Conservation (phyloP, 2,113 vertebrate genomes). For the Indicator indicator region DNA sequence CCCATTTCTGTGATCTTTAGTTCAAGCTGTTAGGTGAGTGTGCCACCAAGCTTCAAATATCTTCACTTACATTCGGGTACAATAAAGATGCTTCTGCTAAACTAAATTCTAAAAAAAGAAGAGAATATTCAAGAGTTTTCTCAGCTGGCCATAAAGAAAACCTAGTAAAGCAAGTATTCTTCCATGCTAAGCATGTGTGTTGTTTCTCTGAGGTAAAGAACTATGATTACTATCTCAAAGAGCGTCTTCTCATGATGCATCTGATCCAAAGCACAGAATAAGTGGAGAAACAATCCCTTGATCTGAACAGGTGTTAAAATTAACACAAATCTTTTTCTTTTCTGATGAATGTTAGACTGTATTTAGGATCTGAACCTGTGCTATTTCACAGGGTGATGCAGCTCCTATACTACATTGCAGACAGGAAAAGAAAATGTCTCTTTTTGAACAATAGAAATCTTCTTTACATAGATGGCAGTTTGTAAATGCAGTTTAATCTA, state of each 20-base stretch:
- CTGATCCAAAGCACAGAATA: not conserved
- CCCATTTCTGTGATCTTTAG: not conserved
- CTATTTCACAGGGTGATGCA: not conserved
- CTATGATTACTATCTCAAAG: not conserved
- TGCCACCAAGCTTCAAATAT: not conserved
- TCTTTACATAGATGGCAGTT: not conserved
- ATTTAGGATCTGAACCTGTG: not conserved
- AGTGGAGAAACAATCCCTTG: not conserved
- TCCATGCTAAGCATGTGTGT: not conserved
- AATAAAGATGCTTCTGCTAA: not conserved
- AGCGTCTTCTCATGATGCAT: not conserved
- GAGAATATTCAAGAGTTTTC: not conserved
- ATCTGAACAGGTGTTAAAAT: not conserved
- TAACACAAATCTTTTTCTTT: not conserved
- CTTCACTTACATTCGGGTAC: not conserved
- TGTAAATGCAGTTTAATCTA: not conserved
- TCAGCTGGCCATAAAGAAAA: not conserved
- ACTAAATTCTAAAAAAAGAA: not conserved
- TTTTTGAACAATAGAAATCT: not conserved
- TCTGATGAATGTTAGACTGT: not conserved
- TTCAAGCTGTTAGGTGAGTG: not conserved
- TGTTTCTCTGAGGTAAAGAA: not conserved
- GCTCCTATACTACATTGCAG: not conserved
- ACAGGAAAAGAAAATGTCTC: not conserved
- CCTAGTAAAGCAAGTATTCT: not conserved